These are phyloP conservation scores for Desmophyllum pertusum DNA, from an alignment of 92 coral and sea anemone genomes.

Conservation along the genomic window DNA sequence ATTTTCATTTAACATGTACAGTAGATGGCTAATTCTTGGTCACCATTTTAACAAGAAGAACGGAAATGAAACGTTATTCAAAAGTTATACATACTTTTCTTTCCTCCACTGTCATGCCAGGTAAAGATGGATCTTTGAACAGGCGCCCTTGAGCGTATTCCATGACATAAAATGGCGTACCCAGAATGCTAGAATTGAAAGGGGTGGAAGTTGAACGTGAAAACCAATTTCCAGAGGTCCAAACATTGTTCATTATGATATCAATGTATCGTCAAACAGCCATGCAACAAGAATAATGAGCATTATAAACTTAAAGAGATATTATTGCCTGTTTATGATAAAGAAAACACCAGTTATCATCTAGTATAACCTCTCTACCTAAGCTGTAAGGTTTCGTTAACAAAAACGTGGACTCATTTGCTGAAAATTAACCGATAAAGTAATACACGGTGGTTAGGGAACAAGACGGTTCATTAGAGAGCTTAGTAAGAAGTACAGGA, in stretches of 20 bases:
- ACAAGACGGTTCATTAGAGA: too few relatives aligned
- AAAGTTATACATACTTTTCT: conserved; percentile 66
- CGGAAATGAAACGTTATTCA: background rate
- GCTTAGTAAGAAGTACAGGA: too few relatives aligned
- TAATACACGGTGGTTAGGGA: too few relatives aligned
- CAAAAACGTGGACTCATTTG: background rate
- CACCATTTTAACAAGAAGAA: background rate
- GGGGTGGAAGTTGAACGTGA: background rate
- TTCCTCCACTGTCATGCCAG: conserved; percentile 78
- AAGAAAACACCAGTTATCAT: background rate
- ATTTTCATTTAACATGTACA: too few relatives aligned
- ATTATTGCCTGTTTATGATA: too few relatives aligned
- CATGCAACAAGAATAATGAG: background rate
- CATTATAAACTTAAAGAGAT: background rate
- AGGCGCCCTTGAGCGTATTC: conserved; percentile 85
- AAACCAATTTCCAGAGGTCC: background rate
- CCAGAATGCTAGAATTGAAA: conserved; percentile 65
- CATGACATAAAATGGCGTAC: conserved; percentile 97
- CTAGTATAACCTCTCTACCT: background rate
- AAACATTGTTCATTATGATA: background rate
- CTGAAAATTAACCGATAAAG: too few relatives aligned
- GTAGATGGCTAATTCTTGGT: too few relatives aligned
- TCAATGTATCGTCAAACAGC: background rate
- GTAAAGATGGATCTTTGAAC: conserved; percentile 89
- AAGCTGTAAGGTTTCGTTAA: background rate